Evolutionary conservation across 2,888 invertebrate genomes (phyloP), one percentile per base, ranked within the genome.

Genomic region (Lepidochitona cinerea): DNA sequence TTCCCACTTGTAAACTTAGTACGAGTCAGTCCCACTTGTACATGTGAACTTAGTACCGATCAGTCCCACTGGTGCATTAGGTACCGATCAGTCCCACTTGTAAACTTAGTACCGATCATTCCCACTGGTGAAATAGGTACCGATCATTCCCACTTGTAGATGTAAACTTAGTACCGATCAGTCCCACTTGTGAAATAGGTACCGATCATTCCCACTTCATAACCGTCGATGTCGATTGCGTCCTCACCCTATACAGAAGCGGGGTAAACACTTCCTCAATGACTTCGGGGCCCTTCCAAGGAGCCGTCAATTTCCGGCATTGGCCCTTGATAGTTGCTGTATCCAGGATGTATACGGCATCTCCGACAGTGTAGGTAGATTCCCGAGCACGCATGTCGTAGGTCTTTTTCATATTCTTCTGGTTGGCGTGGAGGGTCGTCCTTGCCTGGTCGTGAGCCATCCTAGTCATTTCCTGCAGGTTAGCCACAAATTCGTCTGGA

Each of bases 251-350:
- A 53, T 72, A 78, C 33, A 78, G 49, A 12, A 54, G 64, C 18
- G 75, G 49, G 0, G 78, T 73, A 7, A 80, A 14, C 33, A 68
- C 70, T 12, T 72, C 59, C 12, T 70, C 65, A 36, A 80, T 75
- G 1, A 80, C 37, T 0, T 64, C 75, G 1, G 75, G 78, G 0
- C 78, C 78, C 52, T 72, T 76, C 78, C 78, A 78, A 0, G 75
- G 76, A 0, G 75, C 54, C 7, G 52, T 32, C 14, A 79, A 41
- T 37, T 78, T 74, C 12, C 36, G 64, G 37, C 68, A 76, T 35
- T 74, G 53, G 0, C 76, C 78, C 35, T 72, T 74, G 1, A 29
- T 9, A 0, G 29, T 32, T 35, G 78, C 76, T 12, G 78, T 67
- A 32, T 76, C 71, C 7, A 69, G 12, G 18, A 73, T 33, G 66